Conservation (phyloP, 1,140 invertebrate genomes). For the Drosophila murphyi region DNA sequence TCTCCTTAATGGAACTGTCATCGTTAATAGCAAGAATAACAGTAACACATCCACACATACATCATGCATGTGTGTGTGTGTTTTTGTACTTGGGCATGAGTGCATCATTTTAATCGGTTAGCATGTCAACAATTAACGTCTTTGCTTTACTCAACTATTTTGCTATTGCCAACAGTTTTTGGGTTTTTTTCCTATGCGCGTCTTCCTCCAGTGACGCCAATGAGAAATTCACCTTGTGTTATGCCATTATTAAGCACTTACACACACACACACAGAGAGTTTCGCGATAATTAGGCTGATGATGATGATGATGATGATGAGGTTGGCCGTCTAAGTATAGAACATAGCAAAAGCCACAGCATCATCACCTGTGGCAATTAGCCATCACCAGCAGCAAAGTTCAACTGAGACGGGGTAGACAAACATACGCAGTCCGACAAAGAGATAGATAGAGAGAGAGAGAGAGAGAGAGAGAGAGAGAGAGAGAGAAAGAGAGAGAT, state of each 20-base stretch:
- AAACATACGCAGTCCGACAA: neutral
- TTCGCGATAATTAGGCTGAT: conserved; percentile 4
- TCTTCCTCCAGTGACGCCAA: conserved; percentile 31
- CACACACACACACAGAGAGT: conserved; percentile 1
- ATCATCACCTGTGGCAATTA: conserved; percentile 17
- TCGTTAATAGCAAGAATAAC: conserved; percentile 24
- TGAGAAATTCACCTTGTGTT: conserved; percentile 41
- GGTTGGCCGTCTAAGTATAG: conserved; percentile 33
- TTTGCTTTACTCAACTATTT: conserved; percentile 16
- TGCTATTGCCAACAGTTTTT: conserved; percentile 1
- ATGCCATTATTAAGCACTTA: conserved; percentile 26
- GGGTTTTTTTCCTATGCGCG: conserved; percentile 22
- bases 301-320: conserved; percentile 22
- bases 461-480: neutral
- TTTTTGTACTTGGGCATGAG: neutral
- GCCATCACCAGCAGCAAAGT: conserved; percentile 13
- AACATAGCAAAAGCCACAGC: conserved; percentile 10
- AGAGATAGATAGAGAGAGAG: neutral
- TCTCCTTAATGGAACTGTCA: conserved; percentile 3
- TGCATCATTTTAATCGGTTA: conserved; percentile 21
- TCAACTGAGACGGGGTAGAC: neutral
- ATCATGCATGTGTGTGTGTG: neutral
- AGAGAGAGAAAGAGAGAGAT: too few relatives aligned
- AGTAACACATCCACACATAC: neutral
- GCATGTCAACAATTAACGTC: conserved; percentile 38